Evolutionary conservation across 2,888 invertebrate genomes (phyloP).

Genomic region (Sarcophaga carnaria): DNA sequence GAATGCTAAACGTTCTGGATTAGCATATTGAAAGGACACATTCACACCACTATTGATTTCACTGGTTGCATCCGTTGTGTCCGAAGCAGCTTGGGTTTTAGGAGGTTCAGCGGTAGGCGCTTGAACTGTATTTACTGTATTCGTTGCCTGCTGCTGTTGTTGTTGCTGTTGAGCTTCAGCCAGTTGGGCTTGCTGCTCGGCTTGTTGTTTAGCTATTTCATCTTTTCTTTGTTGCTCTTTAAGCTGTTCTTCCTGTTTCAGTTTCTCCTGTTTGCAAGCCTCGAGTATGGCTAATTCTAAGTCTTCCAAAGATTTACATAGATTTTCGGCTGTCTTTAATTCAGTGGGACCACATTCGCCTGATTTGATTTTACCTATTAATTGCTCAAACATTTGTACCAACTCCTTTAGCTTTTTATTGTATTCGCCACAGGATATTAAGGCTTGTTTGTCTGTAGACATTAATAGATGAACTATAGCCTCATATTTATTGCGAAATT

Average conservation of each 20-base stretch:
- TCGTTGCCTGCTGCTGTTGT: conserved; percentile 56
- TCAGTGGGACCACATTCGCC: conserved; percentile 83
- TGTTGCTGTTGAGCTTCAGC: conserved; percentile 28
- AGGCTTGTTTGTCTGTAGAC: conserved; percentile 80
- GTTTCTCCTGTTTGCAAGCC: conserved; percentile 73
- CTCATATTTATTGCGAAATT: conserved; percentile 84
- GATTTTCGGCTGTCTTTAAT: conserved; percentile 83
- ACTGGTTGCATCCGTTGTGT: neutral
- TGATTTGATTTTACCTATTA: conserved; percentile 77
- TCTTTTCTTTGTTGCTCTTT: conserved; percentile 69
- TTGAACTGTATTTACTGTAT: neutral
- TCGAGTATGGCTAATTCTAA: conserved; percentile 78
- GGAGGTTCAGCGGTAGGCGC: neutral
- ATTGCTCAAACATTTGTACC: conserved; percentile 76
- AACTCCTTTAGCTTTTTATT: conserved; percentile 81
- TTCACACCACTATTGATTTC: neutral
- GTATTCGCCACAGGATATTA: conserved; percentile 76
- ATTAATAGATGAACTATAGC: conserved; percentile 83
- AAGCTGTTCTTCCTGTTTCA: conserved; percentile 51
- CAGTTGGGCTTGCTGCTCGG: conserved; percentile 40
- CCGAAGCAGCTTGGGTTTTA: neutral
- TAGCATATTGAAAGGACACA: conserved; percentile 81
- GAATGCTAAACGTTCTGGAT: conserved; percentile 82
- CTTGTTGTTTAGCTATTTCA: conserved; percentile 54
- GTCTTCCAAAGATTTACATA: conserved; percentile 81